Conservation (phyloP, 1,140 invertebrate genomes). For the Mizuhopecten yessoensis region DNA sequence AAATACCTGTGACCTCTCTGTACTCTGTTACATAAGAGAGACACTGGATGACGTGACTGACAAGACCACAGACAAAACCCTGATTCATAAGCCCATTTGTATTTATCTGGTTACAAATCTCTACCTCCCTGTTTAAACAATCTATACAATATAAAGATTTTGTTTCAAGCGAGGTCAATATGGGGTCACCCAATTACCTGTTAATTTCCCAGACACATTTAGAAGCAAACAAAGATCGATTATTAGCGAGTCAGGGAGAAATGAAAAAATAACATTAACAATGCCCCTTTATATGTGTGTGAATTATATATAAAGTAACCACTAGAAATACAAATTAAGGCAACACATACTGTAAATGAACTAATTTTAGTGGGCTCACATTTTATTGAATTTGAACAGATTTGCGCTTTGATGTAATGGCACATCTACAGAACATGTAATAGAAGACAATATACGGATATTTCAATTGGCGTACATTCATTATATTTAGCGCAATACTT, state of each 20-base stretch:
- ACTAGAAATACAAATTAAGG: too few relatives aligned
- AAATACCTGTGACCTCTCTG: too few relatives aligned
- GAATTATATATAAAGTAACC: too few relatives aligned
- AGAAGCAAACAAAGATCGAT: not conserved
- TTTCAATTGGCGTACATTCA: too few relatives aligned
- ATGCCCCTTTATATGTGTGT: not conserved
- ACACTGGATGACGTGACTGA: not conserved
- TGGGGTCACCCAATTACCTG: not conserved
- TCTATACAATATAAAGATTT: not conserved
- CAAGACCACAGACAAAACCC: not conserved
- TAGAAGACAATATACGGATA: too few relatives aligned
- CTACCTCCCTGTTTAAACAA: not conserved
- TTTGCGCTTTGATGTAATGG: too few relatives aligned
- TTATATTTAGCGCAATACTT: too few relatives aligned
- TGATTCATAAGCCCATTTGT: not conserved
- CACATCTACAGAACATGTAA: too few relatives aligned
- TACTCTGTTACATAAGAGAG: not conserved
- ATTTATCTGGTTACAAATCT: not conserved
- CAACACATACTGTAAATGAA: too few relatives aligned
- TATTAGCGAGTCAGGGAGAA: not conserved
- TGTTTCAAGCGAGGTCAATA: not conserved
- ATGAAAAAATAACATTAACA: not conserved
- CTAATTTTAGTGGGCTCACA: too few relatives aligned
- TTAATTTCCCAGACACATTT: not conserved
- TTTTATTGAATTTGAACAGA: too few relatives aligned